Evolutionary conservation across 2,797 vertebrate species (phyloP), one percentile per base, ranked within the genome.

Genomic region (Sylvia borin): DNA sequence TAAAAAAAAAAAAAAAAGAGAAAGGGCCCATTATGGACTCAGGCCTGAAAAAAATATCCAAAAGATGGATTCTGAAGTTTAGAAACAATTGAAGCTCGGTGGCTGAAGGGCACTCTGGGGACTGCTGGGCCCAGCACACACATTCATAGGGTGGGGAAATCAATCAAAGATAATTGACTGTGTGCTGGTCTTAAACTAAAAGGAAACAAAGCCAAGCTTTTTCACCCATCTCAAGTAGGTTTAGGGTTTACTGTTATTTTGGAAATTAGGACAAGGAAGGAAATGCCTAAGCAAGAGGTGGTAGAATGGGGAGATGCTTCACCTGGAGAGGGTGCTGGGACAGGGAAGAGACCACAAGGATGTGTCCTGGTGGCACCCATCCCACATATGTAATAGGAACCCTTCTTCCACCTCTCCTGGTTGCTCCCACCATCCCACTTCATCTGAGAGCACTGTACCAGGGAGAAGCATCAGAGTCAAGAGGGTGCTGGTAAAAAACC

Each of bases 1-100:
- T 88, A 86, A 90, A 95, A 95, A n/a, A n/a, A n/a, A n/a, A 86
- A 94, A 93, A 92, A 84, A 77, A 84, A 68, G 62, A 67, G 58
- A 83, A 92, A 93, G 29, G 31, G 32, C 19, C 45, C 55, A 29
- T 74, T 36, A 36, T 42, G 78, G 74, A 76, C 75, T 82, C 64
- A 65, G 53, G 61, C 34, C 86, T 79, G 74, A 94, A 80, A 95
- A 95, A 96, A 91, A 89, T 76, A 87, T 57, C 86, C 78, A 77
- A 64, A 82, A 91, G 78, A 87, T 88, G 68, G 74, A 87, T 79
- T 38, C 91, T 42, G 20, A 94, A 89, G 78, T 94, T 93, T 40
- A 74, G 61, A 85, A 94, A 94, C 80, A 87, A 83, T 82, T 87
- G 83, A 82, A 92, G 57, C 53, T 88, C 4, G 10, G 64, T 7